Evolutionary conservation across 2,888 invertebrate genomes (phyloP).

Genomic region (Fragum sueziense): DNA sequence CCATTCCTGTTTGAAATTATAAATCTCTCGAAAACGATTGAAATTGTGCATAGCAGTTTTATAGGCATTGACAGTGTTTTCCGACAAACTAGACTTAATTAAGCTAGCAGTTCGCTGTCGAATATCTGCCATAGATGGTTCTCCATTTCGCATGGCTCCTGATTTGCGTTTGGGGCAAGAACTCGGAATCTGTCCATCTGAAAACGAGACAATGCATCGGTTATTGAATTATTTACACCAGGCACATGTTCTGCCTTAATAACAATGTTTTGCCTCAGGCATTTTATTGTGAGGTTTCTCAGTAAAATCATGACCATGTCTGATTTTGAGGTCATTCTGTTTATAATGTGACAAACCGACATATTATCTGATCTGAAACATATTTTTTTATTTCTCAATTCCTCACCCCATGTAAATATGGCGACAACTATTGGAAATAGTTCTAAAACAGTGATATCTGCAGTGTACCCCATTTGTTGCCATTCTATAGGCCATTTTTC

Average conservation of each 20-base stretch:
- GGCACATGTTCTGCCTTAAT: constrained; percentile 33
- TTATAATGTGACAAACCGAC: constrained; percentile 36
- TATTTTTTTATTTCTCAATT: constrained; percentile 33
- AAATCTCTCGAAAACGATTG: not conserved
- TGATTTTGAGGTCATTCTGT: constrained; percentile 43
- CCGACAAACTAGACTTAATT: constrained; percentile 18
- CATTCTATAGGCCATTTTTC: too few relatives aligned
- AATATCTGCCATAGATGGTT: constrained; percentile 23
- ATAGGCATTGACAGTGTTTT: constrained; percentile 19
- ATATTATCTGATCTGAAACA: constrained; percentile 38
- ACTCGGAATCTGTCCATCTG: constrained; percentile 20
- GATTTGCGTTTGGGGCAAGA: constrained; percentile 29
- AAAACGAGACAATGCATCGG: constrained; percentile 27
- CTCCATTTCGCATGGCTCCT: constrained; percentile 6
- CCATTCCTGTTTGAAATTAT: constrained; percentile 16
- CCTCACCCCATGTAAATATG: constrained; percentile 27
- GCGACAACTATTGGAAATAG: constrained; percentile 31
- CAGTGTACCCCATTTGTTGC: constrained; percentile 9
- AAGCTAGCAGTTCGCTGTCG: constrained; percentile 19
- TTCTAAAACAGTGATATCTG: constrained; percentile 40
- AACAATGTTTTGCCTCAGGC: constrained; percentile 25
- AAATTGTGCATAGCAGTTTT: constrained; percentile 20
- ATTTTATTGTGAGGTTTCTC: constrained; percentile 30
- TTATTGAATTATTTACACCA: constrained; percentile 12
- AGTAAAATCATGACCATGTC: constrained; percentile 26